Evolutionary conservation across 2,113 vertebrate species (phyloP).

Genomic region (Neogale vison): DNA sequence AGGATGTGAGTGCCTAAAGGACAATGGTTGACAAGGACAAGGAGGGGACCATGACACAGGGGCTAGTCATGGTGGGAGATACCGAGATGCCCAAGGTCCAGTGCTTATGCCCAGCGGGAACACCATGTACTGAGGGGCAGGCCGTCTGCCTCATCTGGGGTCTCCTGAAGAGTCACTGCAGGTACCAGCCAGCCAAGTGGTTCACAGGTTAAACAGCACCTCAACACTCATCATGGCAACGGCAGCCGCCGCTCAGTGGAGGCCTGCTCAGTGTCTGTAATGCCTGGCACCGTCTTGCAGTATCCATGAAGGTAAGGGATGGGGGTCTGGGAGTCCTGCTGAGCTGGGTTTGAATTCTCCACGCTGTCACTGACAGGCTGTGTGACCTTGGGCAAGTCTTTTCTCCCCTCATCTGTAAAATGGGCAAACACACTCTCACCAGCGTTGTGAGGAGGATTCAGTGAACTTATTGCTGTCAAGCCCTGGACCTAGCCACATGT

Average conservation of each 20-base stretch:
- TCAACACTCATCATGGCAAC: neutral
- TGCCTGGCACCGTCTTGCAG: neutral
- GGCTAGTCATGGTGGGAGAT: neutral
- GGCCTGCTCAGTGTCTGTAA: neutral
- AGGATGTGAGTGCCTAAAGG: accelerated
- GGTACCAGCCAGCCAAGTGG: neutral
- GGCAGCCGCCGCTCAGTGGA: neutral
- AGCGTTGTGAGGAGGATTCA: neutral
- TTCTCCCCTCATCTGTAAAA: neutral
- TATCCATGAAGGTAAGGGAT: neutral
- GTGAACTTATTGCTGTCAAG: neutral
- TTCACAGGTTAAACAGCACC: neutral
- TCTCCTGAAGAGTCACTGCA: neutral
- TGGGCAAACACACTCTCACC: no score
- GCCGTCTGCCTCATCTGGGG: neutral
- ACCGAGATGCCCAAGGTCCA: neutral
- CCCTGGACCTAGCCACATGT: neutral
- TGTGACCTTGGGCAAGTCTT: neutral
- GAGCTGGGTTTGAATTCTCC: neutral
- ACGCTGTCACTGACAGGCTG: neutral
- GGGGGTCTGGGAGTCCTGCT: neutral
- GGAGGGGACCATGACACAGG: neutral
- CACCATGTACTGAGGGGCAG: neutral
- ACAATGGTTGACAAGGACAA: neutral
- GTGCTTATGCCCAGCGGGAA: neutral